These are phyloP conservation scores for Macaria notata DNA, from an alignment of 2,888 invertebrate species.

Conservation along the genomic window DNA sequence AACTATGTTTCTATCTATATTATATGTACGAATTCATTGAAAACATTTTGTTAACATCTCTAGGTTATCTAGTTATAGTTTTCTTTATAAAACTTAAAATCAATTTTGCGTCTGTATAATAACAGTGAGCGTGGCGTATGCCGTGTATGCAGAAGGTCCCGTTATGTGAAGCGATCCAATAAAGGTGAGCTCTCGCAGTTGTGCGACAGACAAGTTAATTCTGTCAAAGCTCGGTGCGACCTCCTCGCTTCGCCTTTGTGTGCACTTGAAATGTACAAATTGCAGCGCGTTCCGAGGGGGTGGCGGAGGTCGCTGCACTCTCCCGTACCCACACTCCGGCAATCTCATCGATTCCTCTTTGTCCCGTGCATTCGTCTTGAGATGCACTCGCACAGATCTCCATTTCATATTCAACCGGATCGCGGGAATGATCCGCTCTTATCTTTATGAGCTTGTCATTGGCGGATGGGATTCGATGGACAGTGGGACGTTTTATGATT, in stretches of 20 bases:
- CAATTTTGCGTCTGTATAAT: no score
- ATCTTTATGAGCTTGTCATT: constrained; percentile 34
- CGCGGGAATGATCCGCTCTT: constrained; percentile 49
- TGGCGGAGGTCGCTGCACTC: constrained; percentile 74
- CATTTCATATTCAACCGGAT: constrained; percentile 68
- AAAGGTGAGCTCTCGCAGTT: constrained; percentile 68
- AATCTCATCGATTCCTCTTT: constrained; percentile 79
- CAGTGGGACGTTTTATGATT: constrained; percentile 2
- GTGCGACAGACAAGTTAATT: constrained; percentile 79
- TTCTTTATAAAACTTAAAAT: no score
- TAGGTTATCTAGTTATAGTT: no score
- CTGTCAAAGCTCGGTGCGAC: constrained; percentile 79
- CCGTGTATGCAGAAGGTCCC: constrained; percentile 16
- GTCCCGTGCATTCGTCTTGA: constrained; percentile 77
- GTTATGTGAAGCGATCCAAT: constrained; percentile 56
- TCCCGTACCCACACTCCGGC: constrained; percentile 62
- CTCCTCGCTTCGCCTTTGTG: constrained; percentile 78
- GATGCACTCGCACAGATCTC: constrained; percentile 72
- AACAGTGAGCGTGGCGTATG: constrained; percentile 21
- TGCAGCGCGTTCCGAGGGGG: constrained; percentile 72
- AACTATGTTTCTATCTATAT: no score
- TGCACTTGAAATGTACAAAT: constrained; percentile 82
- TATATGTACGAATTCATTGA: no score
- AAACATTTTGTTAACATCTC: no score
- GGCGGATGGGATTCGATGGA: constrained; percentile 11